Conservation (phyloP, 2,797 vertebrate genomes). For the Atherinosoma microstoma region DNA sequence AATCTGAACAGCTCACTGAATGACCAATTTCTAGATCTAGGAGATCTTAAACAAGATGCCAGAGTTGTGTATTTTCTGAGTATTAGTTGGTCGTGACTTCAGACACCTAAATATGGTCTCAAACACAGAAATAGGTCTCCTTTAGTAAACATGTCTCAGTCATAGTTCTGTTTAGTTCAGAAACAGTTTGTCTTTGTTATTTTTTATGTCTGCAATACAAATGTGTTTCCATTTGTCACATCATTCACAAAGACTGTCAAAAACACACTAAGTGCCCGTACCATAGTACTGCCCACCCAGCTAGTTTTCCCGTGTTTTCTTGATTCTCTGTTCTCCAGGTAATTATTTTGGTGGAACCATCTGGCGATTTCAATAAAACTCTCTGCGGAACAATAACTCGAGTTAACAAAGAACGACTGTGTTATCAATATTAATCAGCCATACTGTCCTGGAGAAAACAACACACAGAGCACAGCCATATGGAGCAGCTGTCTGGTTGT, state of each 20-base stretch:
- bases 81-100: neutral
- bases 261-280: neutral
- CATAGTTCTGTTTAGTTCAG: neutral
- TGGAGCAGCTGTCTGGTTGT: constrained; percentile 3
- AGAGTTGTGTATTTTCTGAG: neutral
- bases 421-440: constrained; percentile 54
- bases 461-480: constrained; percentile 22
- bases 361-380: constrained; percentile 49
- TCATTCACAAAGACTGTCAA: constrained; percentile 1
- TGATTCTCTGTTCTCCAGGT: constrained; percentile 16
- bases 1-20: neutral
- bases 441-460: constrained; percentile 30
- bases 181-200: neutral
- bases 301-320: constrained; percentile 29
- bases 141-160: neutral
- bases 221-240: constrained; percentile 12
- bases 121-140: neutral
- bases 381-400: constrained; percentile 32
- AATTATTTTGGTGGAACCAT: constrained; percentile 43
- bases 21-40: neutral
- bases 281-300: neutral
- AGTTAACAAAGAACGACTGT: constrained; percentile 20
- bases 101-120: neutral
- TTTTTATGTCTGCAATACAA: constrained; percentile 17
- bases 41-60: neutral